These are phyloP conservation scores for Ophiothrix spiculata DNA, from an alignment of 35 echinoderm and acorn worm species.

Conservation along the genomic window DNA sequence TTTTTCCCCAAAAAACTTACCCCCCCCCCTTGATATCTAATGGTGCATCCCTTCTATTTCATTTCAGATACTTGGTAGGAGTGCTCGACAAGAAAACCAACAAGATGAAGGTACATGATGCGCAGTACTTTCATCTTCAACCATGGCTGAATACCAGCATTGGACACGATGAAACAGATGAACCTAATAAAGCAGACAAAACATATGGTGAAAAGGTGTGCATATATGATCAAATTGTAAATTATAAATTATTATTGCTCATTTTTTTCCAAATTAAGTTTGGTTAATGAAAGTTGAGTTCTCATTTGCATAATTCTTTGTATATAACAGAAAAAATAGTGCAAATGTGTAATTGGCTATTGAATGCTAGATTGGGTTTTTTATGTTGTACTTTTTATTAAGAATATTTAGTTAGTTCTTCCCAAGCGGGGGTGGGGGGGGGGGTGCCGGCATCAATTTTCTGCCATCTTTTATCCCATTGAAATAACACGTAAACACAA, in stretches of 20 bases:
- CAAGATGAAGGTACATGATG: constrained; percentile 71
- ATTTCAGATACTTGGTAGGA: constrained; percentile 62
- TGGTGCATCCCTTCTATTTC: too few species aligned
- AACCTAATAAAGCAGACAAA: constrained; percentile 19
- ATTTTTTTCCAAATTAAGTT: background rate
- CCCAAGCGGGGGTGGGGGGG: too few species aligned
- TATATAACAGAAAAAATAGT: too few species aligned
- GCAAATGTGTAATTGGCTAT: background rate
- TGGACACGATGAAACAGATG: constrained; percentile 9
- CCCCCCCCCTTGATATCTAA: too few species aligned
- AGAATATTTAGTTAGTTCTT: background rate
- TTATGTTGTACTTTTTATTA: background rate
- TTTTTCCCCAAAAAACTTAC: background rate
- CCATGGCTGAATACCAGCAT: constrained; percentile 42
- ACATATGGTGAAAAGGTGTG: constrained; percentile 58
- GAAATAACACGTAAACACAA: too few species aligned
- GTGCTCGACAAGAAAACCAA: constrained; percentile 54
- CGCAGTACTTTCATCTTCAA: constrained; percentile 35
- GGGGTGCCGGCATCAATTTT: too few species aligned
- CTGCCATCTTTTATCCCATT: too few species aligned
- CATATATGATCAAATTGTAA: background rate
- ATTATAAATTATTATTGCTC: background rate
- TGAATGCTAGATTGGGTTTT: background rate
- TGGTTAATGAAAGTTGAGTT: background rate
- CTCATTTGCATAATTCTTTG: background rate